These are phyloP conservation scores for Plodia interpunctella DNA, from an alignment of 1,140 invertebrate species.

Conservation along the genomic window DNA sequence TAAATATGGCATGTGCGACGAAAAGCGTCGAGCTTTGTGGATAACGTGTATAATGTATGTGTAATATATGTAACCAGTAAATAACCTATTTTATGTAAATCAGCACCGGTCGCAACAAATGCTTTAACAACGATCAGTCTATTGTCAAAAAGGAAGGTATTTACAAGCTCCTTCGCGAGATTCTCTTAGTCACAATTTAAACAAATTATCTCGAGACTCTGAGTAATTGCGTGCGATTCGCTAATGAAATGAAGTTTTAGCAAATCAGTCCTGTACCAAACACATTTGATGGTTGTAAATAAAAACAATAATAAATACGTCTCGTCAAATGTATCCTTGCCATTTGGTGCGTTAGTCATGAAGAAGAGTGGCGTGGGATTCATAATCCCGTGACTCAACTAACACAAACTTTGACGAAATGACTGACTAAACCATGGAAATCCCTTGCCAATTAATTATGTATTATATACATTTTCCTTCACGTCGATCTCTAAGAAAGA, in stretches of 20 bases:
- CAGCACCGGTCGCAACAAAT: constrained; percentile 75
- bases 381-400: neutral
- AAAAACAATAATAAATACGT: no score
- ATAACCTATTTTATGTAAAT: constrained; percentile 72
- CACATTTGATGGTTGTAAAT: no score
- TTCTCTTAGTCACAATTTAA: constrained; percentile 42
- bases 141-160: constrained; percentile 74
- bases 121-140: constrained; percentile 76
- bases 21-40: constrained; percentile 40
- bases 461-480: neutral
- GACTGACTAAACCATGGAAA: constrained; percentile 14
- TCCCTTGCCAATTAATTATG: constrained; percentile 4
- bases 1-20: constrained; percentile 28
- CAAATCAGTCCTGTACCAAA: no score
- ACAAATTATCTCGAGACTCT: no score
- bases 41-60: constrained; percentile 65
- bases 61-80: constrained; percentile 72
- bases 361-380: neutral
- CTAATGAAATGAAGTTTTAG: no score
- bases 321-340: neutral
- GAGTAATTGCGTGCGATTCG: no score
- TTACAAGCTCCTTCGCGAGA: constrained; percentile 49
- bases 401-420: neutral
- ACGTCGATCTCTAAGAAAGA: neutral
- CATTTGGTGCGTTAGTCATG: neutral